Evolutionary conservation across 2,888 invertebrate genomes (phyloP).

Genomic region (Axea sp.): DNA sequence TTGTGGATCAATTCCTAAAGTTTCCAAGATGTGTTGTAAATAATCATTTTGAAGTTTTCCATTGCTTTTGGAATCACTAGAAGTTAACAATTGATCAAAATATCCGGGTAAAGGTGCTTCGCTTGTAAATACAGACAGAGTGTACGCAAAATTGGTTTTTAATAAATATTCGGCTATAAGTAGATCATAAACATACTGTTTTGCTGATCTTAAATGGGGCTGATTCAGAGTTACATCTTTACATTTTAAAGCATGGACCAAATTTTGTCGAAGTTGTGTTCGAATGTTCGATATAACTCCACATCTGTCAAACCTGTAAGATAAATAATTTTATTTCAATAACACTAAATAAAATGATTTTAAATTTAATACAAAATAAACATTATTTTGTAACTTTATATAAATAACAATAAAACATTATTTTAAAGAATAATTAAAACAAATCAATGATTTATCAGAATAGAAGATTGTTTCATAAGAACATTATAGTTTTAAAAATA

Average conservation of each 20-base stretch:
- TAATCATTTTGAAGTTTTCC: slow-evolving; percentile 75
- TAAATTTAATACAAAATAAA: too few species aligned
- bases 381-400: too few species aligned
- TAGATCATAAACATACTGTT: slow-evolving; percentile 76
- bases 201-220: slow-evolving; percentile 71
- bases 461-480: too few species aligned
- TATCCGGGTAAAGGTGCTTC: slow-evolving; percentile 76
- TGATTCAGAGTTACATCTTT: slow-evolving; percentile 70
- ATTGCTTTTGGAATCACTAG: slow-evolving; percentile 39
- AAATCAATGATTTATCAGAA: too few species aligned
- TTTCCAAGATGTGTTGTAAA: slow-evolving; percentile 73
- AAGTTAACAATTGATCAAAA: slow-evolving; percentile 66
- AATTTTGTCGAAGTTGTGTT: slow-evolving; percentile 75
- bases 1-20: slow-evolving; percentile 72
- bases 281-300: slow-evolving; percentile 77
- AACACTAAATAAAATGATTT: too few species aligned
- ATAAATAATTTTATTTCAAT: too few species aligned
- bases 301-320: slow-evolving; percentile 78
- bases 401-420: too few species aligned
- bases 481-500: too few species aligned
- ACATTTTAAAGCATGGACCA: slow-evolving; percentile 74
- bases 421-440: too few species aligned
- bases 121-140: slow-evolving; percentile 77
- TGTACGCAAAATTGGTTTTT: slow-evolving; percentile 75
- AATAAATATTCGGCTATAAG: slow-evolving; percentile 77